A percentile compares a stretch with the other conserved stretches of the same genome.
Conservation (phyloP, 2,888 invertebrate species). For the Amorpha juglandis region DNA sequence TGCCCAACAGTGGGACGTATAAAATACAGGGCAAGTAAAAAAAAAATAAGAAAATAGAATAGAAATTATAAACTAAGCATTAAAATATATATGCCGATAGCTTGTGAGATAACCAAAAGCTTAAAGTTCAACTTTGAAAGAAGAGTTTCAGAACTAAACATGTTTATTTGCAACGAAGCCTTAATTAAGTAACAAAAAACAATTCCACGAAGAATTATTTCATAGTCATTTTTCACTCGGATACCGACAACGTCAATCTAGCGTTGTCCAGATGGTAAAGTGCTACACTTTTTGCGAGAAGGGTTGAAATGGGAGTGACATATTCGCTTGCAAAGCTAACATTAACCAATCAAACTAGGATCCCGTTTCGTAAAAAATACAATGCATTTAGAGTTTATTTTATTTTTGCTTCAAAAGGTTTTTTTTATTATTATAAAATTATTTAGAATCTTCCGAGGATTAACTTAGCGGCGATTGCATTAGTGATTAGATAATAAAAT, state of each 20-base stretch:
- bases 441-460: no score
- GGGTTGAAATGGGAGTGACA: conserved; percentile 19
- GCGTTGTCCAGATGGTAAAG: not conserved
- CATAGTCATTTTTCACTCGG: not conserved
- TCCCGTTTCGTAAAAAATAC: not conserved
- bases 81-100: no score
- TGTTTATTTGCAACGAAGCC: no score
- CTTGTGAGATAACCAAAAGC: no score
- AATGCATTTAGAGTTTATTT: not conserved
- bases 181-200: not conserved
- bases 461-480: no score
- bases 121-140: no score
- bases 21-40: no score
- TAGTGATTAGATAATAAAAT: no score
- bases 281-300: conserved; percentile 3
- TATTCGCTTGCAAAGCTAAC: not conserved
- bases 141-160: no score
- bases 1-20: no score
- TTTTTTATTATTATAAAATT: no score
- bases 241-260: conserved; percentile 23
- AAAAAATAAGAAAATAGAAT: not conserved
- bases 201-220: not conserved
- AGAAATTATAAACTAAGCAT: no score
- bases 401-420: not conserved
- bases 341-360: not conserved